Evolutionary conservation across 2,888 invertebrate species (phyloP).

Genomic region (Dendrolimus pini): DNA sequence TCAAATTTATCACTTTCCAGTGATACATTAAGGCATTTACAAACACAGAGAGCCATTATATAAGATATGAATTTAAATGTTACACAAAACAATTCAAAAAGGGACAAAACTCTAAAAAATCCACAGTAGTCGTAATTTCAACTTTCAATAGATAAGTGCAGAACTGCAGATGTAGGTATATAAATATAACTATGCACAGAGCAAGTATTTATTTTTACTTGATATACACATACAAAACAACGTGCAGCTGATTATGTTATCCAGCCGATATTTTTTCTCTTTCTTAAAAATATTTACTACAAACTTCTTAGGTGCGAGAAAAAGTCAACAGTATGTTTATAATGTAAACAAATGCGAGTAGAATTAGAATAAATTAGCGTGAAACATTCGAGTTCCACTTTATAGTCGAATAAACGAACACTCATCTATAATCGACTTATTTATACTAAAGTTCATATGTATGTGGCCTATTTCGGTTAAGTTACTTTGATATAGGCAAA

Average conservation of each 20-base stretch:
- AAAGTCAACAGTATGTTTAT: slow-evolving; percentile 7
- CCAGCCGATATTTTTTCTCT: slow-evolving; percentile 14
- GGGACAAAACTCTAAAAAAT: slow-evolving; percentile 45
- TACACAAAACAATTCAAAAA: slow-evolving; percentile 46
- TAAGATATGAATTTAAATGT: slow-evolving; percentile 23
- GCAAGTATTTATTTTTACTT: slow-evolving; percentile 23
- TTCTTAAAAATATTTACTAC: slow-evolving; percentile 8
- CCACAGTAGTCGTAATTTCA: slow-evolving; percentile 27
- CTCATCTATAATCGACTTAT: too few species aligned
- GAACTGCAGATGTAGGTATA: slow-evolving; percentile 24
- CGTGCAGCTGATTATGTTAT: slow-evolving; percentile 11
- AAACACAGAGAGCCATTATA: slow-evolving; percentile 78
- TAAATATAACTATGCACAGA: slow-evolving; percentile 22
- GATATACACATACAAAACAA: slow-evolving; percentile 18
- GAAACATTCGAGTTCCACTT: too few species aligned
- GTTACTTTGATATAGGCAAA: too few species aligned
- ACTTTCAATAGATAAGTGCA: slow-evolving; percentile 38
- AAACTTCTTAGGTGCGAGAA: slow-evolving; percentile 8
- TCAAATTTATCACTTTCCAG: slow-evolving; percentile 78
- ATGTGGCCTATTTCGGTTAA: too few species aligned
- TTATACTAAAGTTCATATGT: too few species aligned
- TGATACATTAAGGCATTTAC: slow-evolving; percentile 86
- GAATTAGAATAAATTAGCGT: too few species aligned
- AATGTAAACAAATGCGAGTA: too few species aligned
- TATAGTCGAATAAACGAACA: too few species aligned